Evolutionary conservation across 2,113 vertebrate genomes (phyloP).

Genomic region (Meleagris gallopavo): DNA sequence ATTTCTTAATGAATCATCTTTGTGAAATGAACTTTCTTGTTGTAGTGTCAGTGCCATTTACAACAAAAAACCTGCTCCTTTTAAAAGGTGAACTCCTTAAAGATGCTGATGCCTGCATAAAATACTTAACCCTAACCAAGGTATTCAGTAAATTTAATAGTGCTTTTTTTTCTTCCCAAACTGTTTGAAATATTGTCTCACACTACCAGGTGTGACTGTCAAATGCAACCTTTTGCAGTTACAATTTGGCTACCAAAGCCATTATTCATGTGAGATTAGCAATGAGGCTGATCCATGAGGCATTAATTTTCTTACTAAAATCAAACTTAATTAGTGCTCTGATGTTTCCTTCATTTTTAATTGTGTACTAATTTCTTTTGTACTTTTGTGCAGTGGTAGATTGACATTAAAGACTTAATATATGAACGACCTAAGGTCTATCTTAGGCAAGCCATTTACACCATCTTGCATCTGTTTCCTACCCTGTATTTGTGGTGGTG

Average conservation of each 20-base stretch:
- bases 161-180: background rate
- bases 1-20: slow-evolving; percentile 93
- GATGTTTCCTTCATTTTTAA: slow-evolving; percentile 1
- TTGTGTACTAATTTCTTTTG: slow-evolving; percentile 15
- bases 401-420: background rate
- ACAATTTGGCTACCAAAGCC: slow-evolving; percentile 38
- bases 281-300: slow-evolving; percentile 24
- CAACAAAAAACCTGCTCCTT: slow-evolving; percentile 83
- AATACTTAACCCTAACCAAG: slow-evolving; percentile 76
- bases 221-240: slow-evolving; percentile 27
- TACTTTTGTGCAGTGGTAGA: background rate
- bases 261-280: slow-evolving; percentile 41
- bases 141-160: slow-evolving; percentile 33
- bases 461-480: background rate
- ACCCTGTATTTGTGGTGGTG: background rate
- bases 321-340: background rate
- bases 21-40: slow-evolving; percentile 91
- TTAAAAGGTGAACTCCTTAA: slow-evolving; percentile 82
- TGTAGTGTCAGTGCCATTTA: slow-evolving; percentile 88
- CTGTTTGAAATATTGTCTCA: slow-evolving; percentile 32
- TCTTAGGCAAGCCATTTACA: background rate
- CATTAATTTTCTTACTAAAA: background rate
- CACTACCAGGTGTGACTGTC: background rate
- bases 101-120: slow-evolving; percentile 81
- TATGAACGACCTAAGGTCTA: background rate